Evolutionary conservation across 2,888 invertebrate species (phyloP), one percentile per base, ranked within the genome.

Genomic region (Pristionchus mayeri): DNA sequence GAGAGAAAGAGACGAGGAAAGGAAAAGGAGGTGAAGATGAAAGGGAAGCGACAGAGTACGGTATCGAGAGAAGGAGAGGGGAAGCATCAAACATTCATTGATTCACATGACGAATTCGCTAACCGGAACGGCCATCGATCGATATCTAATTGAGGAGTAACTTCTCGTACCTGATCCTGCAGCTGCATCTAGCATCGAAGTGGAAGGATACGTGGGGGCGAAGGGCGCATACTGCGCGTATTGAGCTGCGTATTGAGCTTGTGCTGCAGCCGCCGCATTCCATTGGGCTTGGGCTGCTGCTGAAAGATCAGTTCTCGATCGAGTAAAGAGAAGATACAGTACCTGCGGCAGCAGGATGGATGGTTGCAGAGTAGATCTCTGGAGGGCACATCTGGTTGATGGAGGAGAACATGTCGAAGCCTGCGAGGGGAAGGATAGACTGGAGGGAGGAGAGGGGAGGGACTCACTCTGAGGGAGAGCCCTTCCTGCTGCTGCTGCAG

Each of bases 241-340:
- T 16, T 83, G 83, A 3, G 34, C 50, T n/a, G n/a, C n/a, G 37
- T 40, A 48, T 7, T 83, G 37, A 4, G 34, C 83, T 18, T 34
- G 37, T 7, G 81, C 81, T n/a, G n/a, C n/a, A n/a, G n/a, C n/a
- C 44, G 76, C 76, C 24, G 67, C 71, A n/a, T 83, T 83, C 83
- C 83, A 83, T 54, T 79, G 79, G 3, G 79, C n/a, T n/a, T n/a
- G n/a, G n/a, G n/a, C n/a, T n/a, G n/a, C 67, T 37, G 67, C 67
- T 18, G 44, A 54, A 24, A 34, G 21, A 16, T 54, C 54, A 37
- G 44, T 76, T 24, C 13, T 27, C 44, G 48, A 76, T 76, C 40
- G 48, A 16, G 4, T 0, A 44, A 27, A 24, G 48, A 21, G 4
- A 27, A 44, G n/a, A n/a, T 27, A 81, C 30, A 4, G 57, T 81